Conservation (phyloP, 2,113 vertebrate species). For the Glaucidium brasilianum region DNA sequence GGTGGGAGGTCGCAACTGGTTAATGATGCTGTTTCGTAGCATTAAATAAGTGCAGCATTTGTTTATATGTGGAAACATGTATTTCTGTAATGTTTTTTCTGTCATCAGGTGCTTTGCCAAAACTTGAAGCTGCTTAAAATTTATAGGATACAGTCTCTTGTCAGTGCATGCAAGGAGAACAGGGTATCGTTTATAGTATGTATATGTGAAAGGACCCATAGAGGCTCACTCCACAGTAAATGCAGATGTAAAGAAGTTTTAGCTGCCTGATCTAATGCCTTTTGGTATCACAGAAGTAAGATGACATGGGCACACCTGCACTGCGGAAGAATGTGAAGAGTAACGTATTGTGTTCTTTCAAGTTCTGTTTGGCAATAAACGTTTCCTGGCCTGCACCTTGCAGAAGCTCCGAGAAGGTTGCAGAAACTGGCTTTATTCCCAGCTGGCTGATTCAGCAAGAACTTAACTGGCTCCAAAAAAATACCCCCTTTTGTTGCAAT, state of each 20-base stretch:
- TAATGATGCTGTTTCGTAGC: constrained; percentile 8
- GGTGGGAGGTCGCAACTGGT: constrained; percentile 20
- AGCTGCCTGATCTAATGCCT: neutral
- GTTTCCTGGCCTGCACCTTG: constrained; percentile 20
- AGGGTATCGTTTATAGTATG: neutral
- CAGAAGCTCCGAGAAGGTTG: constrained; percentile 6
- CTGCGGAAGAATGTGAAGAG: neutral
- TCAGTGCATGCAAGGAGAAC: neutral
- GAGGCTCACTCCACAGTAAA: neutral
- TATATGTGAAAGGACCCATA: neutral
- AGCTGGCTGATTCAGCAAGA: constrained; percentile 14
- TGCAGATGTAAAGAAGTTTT: neutral
- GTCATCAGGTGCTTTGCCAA: constrained; percentile 33
- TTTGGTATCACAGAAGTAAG: neutral
- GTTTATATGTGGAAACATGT: constrained; percentile 16
- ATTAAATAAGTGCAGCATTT: constrained; percentile 11
- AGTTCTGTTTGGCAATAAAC: neutral
- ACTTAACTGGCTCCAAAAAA: neutral
- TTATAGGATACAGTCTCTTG: neutral
- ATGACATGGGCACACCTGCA: neutral
- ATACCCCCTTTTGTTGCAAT: neutral
- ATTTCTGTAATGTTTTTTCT: constrained; percentile 9
- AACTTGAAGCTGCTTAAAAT: neutral
- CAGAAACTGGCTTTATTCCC: constrained; percentile 1
- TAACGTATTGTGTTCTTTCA: neutral